Evolutionary conservation across 2,797 vertebrate genomes (phyloP).

Genomic region (Selene dorsalis): DNA sequence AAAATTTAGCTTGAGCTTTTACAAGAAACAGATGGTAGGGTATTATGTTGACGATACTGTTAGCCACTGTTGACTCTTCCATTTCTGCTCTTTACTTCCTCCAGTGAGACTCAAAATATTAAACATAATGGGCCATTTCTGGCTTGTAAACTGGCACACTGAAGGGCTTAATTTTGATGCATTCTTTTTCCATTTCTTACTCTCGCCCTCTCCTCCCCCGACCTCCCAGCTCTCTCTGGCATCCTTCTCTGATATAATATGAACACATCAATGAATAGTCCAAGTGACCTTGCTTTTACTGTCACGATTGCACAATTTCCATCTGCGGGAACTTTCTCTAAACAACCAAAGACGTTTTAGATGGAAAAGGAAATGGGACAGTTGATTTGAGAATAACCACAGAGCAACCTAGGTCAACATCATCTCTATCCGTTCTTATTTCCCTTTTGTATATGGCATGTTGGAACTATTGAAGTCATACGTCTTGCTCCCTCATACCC

Average conservation of each 20-base stretch:
- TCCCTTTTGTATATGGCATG: background rate
- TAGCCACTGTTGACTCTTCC: conserved; percentile 75
- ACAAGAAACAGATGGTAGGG: conserved; percentile 78
- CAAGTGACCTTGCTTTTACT: conserved; percentile 16
- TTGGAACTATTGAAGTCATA: background rate
- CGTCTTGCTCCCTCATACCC: background rate
- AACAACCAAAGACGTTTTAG: conserved; percentile 12
- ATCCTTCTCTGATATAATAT: conserved; percentile 22
- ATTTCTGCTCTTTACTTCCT: conserved; percentile 72
- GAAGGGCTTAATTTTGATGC: conserved; percentile 45
- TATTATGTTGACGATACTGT: conserved; percentile 76
- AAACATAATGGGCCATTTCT: conserved; percentile 68
- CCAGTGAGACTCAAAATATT: conserved; percentile 66
- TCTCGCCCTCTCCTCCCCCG: conserved; percentile 10
- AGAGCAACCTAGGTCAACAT: background rate
- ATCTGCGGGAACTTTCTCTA: conserved; percentile 20
- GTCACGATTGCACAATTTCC: conserved; percentile 14
- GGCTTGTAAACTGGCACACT: conserved; percentile 42
- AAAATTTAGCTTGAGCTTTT: conserved; percentile 73
- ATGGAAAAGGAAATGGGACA: background rate
- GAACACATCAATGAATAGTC: conserved; percentile 18
- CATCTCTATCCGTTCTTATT: background rate
- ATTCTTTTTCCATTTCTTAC: conserved; percentile 51
- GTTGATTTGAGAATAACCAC: conserved; percentile 10
- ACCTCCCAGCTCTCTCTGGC: conserved; percentile 22